Base-by-base conservation (phyloP, 1,140 invertebrate species). In the Diorhabda carinulata region DNA sequence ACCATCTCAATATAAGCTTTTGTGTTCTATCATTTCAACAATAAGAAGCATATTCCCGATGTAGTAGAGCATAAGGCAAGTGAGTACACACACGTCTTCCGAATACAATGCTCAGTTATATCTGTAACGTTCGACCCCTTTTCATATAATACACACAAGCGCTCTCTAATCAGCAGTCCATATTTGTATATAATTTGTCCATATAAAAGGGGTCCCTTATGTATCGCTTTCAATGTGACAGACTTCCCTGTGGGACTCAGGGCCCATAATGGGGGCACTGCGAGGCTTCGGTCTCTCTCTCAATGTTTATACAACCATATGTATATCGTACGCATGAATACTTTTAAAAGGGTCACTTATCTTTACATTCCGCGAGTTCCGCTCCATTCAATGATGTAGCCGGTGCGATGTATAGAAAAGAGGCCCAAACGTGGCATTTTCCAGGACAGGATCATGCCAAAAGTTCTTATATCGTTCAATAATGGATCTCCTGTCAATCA, bases 131-230 rank as follows among this genome's bases (percentile, higher is more conserved):
- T 9, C 6, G 60, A 3, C 25, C 57, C 69, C 57, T 61, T 68
- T 68, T 68, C 45, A 68, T 63, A 59, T n/a, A 61, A 63, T 5
- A 56, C 47, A 52, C 47, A 52, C 47, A 52, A 52, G 47, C 59
- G 61, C 67, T 67, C 74, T 71, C 69, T 79, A 80, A 80, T 79
- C 78, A 78, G 74, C 72, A 79, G 79, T 80, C 73, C 76, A 79
- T 80, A 80, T 80, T 80, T 80, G 79, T 80, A 80, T 80, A 80
- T 80, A 80, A 80, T 80, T 80, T 80, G 79, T 80, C 69, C 73
- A 74, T 77, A 78, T 78, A 79, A 80, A 80, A 79, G 78, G 69
- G 74, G 71, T 78, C 76, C 73, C 77, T 57, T 58, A 72, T 65
- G 76, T 77, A 78, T 79, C 77, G 78, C 74, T 77, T 78, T 73